Evolutionary conservation across 2,888 invertebrate genomes (phyloP), one percentile per base, ranked within the genome.

Genomic region (Parnassius orleans): DNA sequence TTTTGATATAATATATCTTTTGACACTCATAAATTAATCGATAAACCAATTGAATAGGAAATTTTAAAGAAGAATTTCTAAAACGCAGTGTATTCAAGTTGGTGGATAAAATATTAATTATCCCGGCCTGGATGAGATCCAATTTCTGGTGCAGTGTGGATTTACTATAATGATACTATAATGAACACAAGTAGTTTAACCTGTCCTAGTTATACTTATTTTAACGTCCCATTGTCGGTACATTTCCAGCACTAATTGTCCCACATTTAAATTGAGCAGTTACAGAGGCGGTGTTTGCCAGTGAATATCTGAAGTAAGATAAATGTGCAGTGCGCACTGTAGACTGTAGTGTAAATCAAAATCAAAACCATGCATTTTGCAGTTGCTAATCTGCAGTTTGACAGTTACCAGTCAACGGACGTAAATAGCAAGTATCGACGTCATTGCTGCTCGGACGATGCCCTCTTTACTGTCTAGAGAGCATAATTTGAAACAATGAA

Each of bases 351-450:
- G 67, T 72, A 74, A 73, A 81, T 80, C 75, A 81, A 69, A 72
- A 66, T 71, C 74, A 73, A 75, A 73, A 73, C 72, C 66, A 57
- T 76, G 76, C 77, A 72, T 79, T 76, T 73, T 70, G 63, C 50
- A 57, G 64, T 72, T 75, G 79, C 75, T 79, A 79, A 83, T 84
- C 80, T 81, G 71, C 70, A 74, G 73, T 80, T 83, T 82, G 84
- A 86, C 84, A 80, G 84, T 75, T 76, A 80, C 78, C 85, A 83
- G 81, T 79, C 74, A 80, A 71, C 74, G 68, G 69, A 77, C 83
- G 76, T 71, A 87, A 87, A 88, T 88, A 88, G 76, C 83, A 66
- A 59, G 69, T 63, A 70, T 69, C 70, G 71, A 83, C 87, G 87
- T 86, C 87, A 86, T 62, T 71, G 71, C 70, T 61, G 64, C 72